These are phyloP conservation scores for Montipora efflorescens DNA, from an alignment of 64 coral and sea anemone genomes.

Conservation along the genomic window DNA sequence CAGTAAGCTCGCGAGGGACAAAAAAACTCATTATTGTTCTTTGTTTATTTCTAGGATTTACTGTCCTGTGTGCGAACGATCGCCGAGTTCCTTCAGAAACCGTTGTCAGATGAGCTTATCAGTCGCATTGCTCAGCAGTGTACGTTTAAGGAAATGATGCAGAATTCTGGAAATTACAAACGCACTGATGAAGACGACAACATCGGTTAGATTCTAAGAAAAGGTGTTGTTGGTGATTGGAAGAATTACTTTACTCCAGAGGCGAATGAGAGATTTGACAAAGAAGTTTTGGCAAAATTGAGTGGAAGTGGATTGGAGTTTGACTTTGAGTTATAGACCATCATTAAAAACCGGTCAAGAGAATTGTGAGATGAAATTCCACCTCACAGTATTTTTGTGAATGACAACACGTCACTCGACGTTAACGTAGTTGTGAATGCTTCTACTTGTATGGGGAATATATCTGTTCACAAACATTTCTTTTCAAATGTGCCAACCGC, in stretches of 20 bases:
- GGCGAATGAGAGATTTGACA: not conserved
- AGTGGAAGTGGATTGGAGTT: too few species aligned
- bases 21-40: too few species aligned
- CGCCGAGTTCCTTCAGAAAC: not conserved
- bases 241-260: not conserved
- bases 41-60: not conserved
- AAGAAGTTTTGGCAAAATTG: not conserved
- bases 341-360: too few species aligned
- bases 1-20: too few species aligned
- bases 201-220: not conserved
- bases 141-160: not conserved
- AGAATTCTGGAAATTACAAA: not conserved
- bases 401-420: too few species aligned
- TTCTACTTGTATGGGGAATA: too few species aligned
- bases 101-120: not conserved
- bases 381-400: too few species aligned
- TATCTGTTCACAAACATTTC: too few species aligned
- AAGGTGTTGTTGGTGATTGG: not conserved
- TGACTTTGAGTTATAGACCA: too few species aligned
- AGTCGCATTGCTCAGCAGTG: constrained; percentile 1
- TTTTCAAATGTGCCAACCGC: too few species aligned
- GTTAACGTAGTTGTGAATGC: too few species aligned
- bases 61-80: not conserved
- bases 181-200: not conserved
- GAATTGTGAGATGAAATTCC: too few species aligned